phyloP scores from a whole-genome alignment of 1,140 invertebrate species.

The Dufourea novaeangliae region DNA sequence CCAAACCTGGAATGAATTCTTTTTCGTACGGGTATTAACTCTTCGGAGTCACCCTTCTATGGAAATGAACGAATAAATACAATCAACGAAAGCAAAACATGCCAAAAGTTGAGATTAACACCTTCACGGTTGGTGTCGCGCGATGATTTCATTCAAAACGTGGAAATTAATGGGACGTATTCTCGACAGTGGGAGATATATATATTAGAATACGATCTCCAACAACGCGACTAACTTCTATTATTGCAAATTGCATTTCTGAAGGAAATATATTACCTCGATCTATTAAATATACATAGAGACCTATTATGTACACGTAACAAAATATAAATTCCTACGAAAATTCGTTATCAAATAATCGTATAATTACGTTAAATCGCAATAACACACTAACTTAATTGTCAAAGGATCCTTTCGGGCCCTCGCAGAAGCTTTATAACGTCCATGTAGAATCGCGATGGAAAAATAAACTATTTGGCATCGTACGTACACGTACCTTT shows the following conservation, averaged over 20 bases:
- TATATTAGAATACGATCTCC: background rate
- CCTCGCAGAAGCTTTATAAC: slow-evolving; percentile 8
- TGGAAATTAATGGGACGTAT: too few species aligned
- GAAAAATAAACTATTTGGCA: slow-evolving; percentile 12
- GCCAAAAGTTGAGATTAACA: too few species aligned
- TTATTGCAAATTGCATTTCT: slow-evolving; percentile 6
- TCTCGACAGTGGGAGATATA: background rate
- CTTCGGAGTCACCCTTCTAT: too few species aligned
- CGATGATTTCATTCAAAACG: too few species aligned
- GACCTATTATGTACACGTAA: slow-evolving; percentile 19
- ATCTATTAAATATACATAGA: background rate
- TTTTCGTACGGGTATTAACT: background rate
- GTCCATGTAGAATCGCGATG: background rate
- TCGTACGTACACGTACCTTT: background rate
- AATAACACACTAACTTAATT: slow-evolving; percentile 11
- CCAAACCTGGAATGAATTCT: background rate
- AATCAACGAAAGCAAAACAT: too few species aligned
- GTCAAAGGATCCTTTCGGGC: background rate
- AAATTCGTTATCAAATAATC: slow-evolving; percentile 20
- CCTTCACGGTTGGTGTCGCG: too few species aligned
- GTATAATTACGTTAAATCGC: slow-evolving; percentile 13
- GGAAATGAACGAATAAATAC: too few species aligned
- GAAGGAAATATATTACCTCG: background rate
- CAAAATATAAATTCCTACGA: background rate
- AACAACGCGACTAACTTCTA: background rate